These are phyloP conservation scores for Sipha flava DNA, from an alignment of 1,140 invertebrate genomes.

Conservation along the genomic window DNA sequence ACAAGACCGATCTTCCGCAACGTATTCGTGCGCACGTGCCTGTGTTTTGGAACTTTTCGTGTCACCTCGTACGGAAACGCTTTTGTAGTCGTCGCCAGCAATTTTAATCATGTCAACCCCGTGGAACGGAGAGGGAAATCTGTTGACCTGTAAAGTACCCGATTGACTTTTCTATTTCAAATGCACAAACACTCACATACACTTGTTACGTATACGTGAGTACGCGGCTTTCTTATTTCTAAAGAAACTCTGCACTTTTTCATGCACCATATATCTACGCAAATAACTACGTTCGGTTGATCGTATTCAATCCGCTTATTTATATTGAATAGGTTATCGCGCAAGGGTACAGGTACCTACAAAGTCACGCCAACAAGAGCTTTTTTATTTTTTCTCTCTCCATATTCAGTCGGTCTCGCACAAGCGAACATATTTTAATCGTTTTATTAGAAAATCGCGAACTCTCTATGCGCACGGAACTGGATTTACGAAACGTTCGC, in stretches of 20 bases:
- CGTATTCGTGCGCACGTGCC: too few relatives aligned
- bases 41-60: background rate
- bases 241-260: background rate
- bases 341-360: too few relatives aligned
- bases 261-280: background rate
- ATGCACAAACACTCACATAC: background rate
- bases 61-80: background rate
- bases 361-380: too few relatives aligned
- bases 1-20: too few relatives aligned
- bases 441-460: background rate
- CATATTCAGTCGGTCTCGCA: background rate
- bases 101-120: conserved; percentile 22
- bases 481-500: too few relatives aligned
- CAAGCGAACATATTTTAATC: background rate
- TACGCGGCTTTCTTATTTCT: background rate
- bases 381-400: too few relatives aligned
- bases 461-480: too few relatives aligned
- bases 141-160: conserved; percentile 20
- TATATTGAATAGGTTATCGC: background rate
- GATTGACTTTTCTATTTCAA: conserved; percentile 16
- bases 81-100: conserved; percentile 21
- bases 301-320: background rate
- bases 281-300: background rate
- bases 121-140: background rate
- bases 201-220: background rate